Conservation (phyloP, 2,797 vertebrate genomes). For the Threskiornis aethiopicus region DNA sequence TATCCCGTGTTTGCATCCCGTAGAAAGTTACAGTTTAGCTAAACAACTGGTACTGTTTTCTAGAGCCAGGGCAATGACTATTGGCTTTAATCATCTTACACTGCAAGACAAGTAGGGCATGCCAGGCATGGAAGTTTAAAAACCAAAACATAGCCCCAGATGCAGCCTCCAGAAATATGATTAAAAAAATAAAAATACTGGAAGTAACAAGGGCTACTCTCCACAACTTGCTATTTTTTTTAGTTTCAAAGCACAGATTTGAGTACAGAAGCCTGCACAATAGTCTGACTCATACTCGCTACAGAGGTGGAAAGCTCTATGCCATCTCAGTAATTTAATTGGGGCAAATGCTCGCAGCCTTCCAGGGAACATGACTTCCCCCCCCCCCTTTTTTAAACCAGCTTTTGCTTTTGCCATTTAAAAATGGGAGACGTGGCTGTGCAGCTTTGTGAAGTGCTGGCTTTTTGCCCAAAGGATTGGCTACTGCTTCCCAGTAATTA, state of each 20-base stretch:
- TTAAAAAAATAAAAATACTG: not conserved
- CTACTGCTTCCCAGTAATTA: not conserved
- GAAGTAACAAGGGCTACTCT: not conserved
- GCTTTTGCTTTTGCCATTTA: not conserved
- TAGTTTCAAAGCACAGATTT: not conserved
- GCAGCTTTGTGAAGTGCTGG: not conserved
- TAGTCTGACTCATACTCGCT: not conserved
- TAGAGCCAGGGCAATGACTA: not conserved
- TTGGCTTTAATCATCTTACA: not conserved
- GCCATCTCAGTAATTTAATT: not conserved
- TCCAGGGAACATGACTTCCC: not conserved
- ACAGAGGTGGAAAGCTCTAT: not conserved
- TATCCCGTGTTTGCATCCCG: accelerated
- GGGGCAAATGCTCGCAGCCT: not conserved
- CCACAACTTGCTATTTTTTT: not conserved
- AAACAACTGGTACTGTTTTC: not conserved
- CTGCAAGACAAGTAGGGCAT: not conserved
- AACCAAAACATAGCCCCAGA: not conserved
- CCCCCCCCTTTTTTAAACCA: no score
- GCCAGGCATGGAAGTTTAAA: not conserved
- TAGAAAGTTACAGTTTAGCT: not conserved
- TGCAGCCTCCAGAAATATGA: not conserved
- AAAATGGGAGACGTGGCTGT: not conserved
- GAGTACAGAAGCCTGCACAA: not conserved
- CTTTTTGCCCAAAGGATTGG: not conserved